Conservation (phyloP, 92 coral and sea anemone genomes). For the Phenganax subtilis region DNA sequence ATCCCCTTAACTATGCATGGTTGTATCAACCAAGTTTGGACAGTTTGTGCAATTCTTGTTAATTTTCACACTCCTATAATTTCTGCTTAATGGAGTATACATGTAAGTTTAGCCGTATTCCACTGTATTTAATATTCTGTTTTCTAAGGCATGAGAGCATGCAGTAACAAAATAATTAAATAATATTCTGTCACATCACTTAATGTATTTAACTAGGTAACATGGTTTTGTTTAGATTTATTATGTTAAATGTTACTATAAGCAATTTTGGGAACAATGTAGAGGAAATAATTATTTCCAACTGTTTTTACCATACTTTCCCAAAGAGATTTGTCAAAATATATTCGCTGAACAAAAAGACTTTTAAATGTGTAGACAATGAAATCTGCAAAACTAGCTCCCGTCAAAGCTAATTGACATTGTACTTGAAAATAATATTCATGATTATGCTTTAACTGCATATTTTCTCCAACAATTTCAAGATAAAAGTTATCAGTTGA, state of each 20-base stretch:
- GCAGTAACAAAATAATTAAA: too few relatives aligned
- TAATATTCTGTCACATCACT: too few relatives aligned
- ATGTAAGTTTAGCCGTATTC: too few relatives aligned
- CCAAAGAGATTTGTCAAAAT: conserved; percentile 49
- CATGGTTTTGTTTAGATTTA: too few relatives aligned
- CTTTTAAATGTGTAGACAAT: conserved; percentile 56
- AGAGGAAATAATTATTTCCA: conserved; percentile 45
- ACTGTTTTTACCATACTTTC: conserved; percentile 40
- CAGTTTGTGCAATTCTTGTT: too few relatives aligned
- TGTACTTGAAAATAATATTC: conserved; percentile 37
- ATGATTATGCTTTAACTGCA: conserved; percentile 30
- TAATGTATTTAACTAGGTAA: too few relatives aligned
- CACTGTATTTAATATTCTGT: too few relatives aligned
- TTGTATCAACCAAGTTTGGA: too few relatives aligned
- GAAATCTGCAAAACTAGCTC: conserved; percentile 50
- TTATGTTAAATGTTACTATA: conserved; percentile 10
- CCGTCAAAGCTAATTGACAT: conserved; percentile 52
- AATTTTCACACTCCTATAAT: too few relatives aligned
- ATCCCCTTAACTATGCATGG: too few relatives aligned
- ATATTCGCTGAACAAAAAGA: conserved; percentile 42
- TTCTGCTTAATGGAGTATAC: too few relatives aligned
- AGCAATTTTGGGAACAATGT: conserved; percentile 44
- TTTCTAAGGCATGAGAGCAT: too few relatives aligned
- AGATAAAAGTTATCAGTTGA: conserved; percentile 39
- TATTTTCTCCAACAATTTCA: conserved; percentile 13